Percentiles rank a stretch among this genome's conserved stretches.
Conservation (phyloP, 2,797 vertebrate species). For the Phrynocephalus guinanensis region DNA sequence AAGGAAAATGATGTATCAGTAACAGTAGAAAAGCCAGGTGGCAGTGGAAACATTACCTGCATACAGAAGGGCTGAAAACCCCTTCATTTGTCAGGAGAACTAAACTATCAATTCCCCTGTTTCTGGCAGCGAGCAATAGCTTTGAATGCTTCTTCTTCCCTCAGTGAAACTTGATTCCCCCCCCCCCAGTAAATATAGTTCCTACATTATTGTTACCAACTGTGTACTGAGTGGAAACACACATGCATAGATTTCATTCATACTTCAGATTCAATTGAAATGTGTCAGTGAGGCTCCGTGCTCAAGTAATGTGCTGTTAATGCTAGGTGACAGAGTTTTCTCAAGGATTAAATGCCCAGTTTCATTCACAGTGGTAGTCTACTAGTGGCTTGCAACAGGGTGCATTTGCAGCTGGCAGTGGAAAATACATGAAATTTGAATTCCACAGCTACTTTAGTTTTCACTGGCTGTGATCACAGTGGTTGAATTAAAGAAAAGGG, state of each 20-base stretch:
- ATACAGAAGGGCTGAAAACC: slow-evolving; percentile 48
- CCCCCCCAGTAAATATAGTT: background rate
- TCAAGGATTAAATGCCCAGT: background rate
- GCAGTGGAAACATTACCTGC: slow-evolving; percentile 48
- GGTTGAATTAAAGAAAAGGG: background rate
- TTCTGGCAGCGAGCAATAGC: background rate
- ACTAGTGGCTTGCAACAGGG: background rate
- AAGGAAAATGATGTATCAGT: slow-evolving; percentile 58
- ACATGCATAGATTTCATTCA: accelerated
- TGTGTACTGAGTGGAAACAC: background rate
- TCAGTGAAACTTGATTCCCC: background rate
- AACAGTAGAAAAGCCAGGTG: slow-evolving; percentile 39
- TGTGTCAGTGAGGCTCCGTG: background rate
- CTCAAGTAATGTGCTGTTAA: background rate
- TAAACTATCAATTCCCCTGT: slow-evolving; percentile 9
- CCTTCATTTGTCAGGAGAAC: background rate
- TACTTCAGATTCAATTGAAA: accelerated
- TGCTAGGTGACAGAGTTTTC: background rate
- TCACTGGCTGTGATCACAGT: background rate
- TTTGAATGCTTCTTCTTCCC: background rate
- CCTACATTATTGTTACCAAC: background rate
- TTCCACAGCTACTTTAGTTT: background rate
- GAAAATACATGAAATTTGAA: background rate
- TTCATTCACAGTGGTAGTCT: background rate
- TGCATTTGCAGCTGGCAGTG: background rate